These are phyloP conservation scores for Prunella himalayana DNA, from an alignment of 2,113 vertebrate species.

Conservation along the genomic window DNA sequence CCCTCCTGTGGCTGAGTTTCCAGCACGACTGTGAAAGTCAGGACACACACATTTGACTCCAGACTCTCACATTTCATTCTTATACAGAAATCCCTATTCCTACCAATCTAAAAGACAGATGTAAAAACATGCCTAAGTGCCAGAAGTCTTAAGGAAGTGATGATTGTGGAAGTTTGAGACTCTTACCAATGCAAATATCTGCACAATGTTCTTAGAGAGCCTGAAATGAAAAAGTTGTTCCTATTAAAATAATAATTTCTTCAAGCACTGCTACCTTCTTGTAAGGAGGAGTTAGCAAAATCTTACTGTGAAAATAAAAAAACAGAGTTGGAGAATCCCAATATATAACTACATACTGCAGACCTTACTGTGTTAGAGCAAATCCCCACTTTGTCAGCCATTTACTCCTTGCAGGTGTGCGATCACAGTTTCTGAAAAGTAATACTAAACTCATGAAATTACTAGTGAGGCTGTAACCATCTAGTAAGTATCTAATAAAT, in stretches of 20 bases:
- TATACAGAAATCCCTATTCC: not conserved
- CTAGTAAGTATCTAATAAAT: not conserved
- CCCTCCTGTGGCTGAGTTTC: not conserved
- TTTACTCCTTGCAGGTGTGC: not conserved
- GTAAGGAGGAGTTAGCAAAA: not conserved
- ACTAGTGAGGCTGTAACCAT: not conserved
- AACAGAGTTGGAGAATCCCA: not conserved
- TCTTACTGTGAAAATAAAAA: not conserved
- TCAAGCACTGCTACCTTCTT: not conserved
- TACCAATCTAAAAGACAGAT: not conserved
- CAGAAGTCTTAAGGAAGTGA: not conserved
- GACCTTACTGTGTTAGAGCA: not conserved
- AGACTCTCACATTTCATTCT: not conserved
- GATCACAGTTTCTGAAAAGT: not conserved
- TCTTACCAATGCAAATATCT: not conserved
- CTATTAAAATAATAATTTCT: not conserved
- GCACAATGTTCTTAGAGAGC: not conserved
- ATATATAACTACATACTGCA: not conserved
- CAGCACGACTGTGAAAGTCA: not conserved
- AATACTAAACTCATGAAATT: not conserved
- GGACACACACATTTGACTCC: not conserved
- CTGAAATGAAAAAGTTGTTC: not conserved
- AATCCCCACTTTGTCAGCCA: not conserved
- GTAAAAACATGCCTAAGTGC: not conserved
- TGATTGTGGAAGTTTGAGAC: not conserved